Conservation (phyloP, 1,140 invertebrate genomes). For the Brachionus angularis region DNA sequence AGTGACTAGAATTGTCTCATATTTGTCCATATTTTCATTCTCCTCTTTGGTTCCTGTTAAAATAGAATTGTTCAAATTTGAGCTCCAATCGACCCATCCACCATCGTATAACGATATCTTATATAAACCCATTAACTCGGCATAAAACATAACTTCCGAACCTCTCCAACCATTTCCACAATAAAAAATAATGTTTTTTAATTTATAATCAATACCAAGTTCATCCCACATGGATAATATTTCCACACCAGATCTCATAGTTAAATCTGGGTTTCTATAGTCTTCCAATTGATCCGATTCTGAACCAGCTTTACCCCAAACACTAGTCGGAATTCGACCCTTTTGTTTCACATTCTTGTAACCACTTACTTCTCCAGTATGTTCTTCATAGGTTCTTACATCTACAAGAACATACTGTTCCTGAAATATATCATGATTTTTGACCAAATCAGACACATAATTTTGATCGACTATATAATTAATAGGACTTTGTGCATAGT, state of each 20-base stretch:
- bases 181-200: slow-evolving; percentile 37
- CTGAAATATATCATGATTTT: slow-evolving; percentile 16
- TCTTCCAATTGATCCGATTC: slow-evolving; percentile 6
- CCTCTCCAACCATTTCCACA: slow-evolving; percentile 24
- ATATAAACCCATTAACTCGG: slow-evolving; percentile 33
- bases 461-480: slow-evolving; percentile 29
- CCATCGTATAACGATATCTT: slow-evolving; percentile 42
- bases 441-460: slow-evolving; percentile 29
- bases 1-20: no score
- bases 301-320: slow-evolving; percentile 31
- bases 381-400: slow-evolving; percentile 22
- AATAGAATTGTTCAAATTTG: slow-evolving; percentile 10
- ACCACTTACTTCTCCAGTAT: neutral
- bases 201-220: slow-evolving; percentile 31
- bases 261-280: slow-evolving; percentile 24
- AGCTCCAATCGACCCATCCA: slow-evolving; percentile 40
- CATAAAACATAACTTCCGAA: slow-evolving; percentile 36
- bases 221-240: slow-evolving; percentile 39
- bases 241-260: slow-evolving; percentile 26
- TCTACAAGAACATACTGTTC: slow-evolving; percentile 17
- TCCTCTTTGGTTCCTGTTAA: neutral
- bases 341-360: neutral
- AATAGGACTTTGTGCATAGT: neutral
- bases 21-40: slow-evolving; percentile 10
- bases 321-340: slow-evolving; percentile 26